Conservation (phyloP, 2,797 vertebrate genomes). For the Macroramphosus scolopax region DNA sequence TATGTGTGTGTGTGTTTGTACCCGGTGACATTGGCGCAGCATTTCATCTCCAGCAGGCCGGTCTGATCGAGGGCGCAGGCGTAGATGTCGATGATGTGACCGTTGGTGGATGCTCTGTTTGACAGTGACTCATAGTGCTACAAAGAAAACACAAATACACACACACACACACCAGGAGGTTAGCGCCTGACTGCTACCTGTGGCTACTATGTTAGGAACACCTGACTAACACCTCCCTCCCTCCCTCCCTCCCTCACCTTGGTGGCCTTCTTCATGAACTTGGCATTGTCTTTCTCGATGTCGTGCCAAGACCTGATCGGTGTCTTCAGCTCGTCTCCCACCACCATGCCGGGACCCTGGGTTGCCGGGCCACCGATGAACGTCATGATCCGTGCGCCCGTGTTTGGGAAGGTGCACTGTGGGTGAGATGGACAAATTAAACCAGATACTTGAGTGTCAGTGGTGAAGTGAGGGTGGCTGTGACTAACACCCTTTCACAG, state of each 20-base stretch:
- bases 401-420: slow-evolving; percentile 94
- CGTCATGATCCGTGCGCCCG: slow-evolving; percentile 94
- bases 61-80: slow-evolving; percentile 96
- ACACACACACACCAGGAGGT: too few relatives aligned
- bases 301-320: slow-evolving; percentile 99
- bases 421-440: slow-evolving; percentile 2
- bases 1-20: too few relatives aligned
- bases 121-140: slow-evolving; percentile 93
- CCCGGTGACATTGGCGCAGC: slow-evolving; percentile 93
- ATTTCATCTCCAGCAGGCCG: slow-evolving; percentile 96
- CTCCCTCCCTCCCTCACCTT: too few relatives aligned
- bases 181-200: too few relatives aligned
- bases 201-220: too few relatives aligned
- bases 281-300: slow-evolving; percentile 96
- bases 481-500: too few relatives aligned
- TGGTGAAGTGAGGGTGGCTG: too few relatives aligned
- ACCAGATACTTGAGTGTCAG: too few relatives aligned
- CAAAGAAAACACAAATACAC: slow-evolving; percentile 10
- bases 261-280: slow-evolving; percentile 93
- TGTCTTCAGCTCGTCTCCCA: slow-evolving; percentile 94
- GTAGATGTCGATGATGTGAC: slow-evolving; percentile 94
- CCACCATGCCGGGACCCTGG: slow-evolving; percentile 97
- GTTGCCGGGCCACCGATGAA: slow-evolving; percentile 95
- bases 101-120: slow-evolving; percentile 85
- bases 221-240: too few relatives aligned